Percentiles rank a stretch among this genome's conserved stretches.
Evolutionary conservation across 2,113 vertebrate species (phyloP).

Genomic region (Sakesphorus luctuosus): DNA sequence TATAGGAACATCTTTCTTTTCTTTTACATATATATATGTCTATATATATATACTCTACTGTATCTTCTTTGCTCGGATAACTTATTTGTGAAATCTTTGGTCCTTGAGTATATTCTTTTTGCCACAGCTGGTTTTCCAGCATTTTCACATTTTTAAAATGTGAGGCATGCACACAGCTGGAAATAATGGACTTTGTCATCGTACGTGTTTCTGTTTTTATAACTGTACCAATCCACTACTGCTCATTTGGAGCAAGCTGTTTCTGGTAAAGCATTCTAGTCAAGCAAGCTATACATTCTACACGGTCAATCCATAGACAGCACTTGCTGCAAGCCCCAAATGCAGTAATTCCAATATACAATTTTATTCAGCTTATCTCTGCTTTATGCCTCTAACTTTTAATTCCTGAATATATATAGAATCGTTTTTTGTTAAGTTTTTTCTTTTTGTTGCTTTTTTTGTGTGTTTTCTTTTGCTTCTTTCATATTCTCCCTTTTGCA

Average conservation of each 20-base stretch:
- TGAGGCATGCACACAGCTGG: constrained; percentile 75
- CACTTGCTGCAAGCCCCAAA: constrained; percentile 71
- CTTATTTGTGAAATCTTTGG: constrained; percentile 91
- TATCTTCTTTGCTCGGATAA: constrained; percentile 79
- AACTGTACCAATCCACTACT: constrained; percentile 70
- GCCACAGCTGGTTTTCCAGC: constrained; percentile 75
- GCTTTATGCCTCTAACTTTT: constrained; percentile 64
- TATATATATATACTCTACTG: constrained; percentile 67
- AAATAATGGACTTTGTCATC: constrained; percentile 74
- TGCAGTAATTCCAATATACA: constrained; percentile 65
- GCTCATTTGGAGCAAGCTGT: constrained; percentile 70
- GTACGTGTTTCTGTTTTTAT: constrained; percentile 47
- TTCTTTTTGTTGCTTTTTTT: neutral
- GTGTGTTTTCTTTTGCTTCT: constrained; percentile 3
- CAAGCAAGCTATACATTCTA: constrained; percentile 75
- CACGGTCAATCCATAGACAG: constrained; percentile 50
- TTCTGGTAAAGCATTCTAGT: constrained; percentile 68
- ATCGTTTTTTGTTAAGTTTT: constrained; percentile 18
- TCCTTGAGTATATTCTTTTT: constrained; percentile 85
- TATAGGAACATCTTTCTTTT: constrained; percentile 79
- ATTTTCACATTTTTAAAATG: constrained; percentile 77
- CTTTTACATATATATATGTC: constrained; percentile 27
- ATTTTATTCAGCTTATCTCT: constrained; percentile 62
- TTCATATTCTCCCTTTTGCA: constrained; percentile 64
- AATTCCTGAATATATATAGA: constrained; percentile 64